phyloP scores from a whole-genome alignment of 2,888 invertebrate genomes.

The Parnassius smintheus region DNA sequence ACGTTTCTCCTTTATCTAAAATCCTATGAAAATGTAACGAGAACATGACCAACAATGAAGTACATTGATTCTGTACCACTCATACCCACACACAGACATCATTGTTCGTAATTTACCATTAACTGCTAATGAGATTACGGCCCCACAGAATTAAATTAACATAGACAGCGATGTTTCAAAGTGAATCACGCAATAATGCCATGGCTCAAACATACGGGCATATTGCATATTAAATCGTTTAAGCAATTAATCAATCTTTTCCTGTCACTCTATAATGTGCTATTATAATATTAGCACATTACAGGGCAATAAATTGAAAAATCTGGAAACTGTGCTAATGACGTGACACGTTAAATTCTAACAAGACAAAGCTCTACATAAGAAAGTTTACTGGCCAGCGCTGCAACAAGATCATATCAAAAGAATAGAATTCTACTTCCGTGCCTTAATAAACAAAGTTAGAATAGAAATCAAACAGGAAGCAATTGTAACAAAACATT shows the following conservation, averaged over 20 bases:
- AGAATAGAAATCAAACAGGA: too few relatives aligned
- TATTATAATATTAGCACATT: too few relatives aligned
- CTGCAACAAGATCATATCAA: too few relatives aligned
- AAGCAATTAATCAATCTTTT: neutral
- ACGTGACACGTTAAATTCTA: too few relatives aligned
- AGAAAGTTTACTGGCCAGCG: too few relatives aligned
- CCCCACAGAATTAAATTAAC: conserved; percentile 32
- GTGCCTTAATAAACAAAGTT: too few relatives aligned
- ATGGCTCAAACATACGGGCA: conserved; percentile 1
- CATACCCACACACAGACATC: conserved; percentile 26
- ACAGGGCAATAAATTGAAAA: too few relatives aligned
- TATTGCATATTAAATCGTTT: conserved; percentile 1
- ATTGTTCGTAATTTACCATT: conserved; percentile 32
- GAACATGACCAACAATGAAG: conserved; percentile 5
- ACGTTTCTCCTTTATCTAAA: neutral
- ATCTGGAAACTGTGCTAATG: too few relatives aligned
- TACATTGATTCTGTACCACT: conserved; percentile 3
- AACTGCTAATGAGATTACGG: conserved; percentile 34
- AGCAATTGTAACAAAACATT: too few relatives aligned
- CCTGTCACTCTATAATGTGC: too few relatives aligned
- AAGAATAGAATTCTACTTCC: too few relatives aligned
- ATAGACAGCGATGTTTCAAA: conserved; percentile 13
- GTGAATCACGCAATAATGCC: conserved; percentile 19
- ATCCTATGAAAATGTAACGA: neutral
- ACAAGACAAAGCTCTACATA: too few relatives aligned